Conservation (phyloP, 2,797 vertebrate genomes). For the Chiloscyllium punctatum region DNA sequence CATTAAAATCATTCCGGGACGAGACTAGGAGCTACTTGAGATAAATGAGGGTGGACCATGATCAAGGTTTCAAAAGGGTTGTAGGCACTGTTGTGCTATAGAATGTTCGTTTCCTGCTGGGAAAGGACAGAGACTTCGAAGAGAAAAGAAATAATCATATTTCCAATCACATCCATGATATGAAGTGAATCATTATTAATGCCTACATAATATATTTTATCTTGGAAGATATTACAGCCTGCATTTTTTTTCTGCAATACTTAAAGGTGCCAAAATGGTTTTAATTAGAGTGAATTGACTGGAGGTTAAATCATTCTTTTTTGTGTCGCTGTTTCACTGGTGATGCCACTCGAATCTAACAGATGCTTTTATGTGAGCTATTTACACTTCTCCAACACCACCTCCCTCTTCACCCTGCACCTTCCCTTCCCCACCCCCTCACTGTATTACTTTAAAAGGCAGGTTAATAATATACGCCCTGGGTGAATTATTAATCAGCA, state of each 20-base stretch:
- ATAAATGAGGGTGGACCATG: background rate
- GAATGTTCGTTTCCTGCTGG: background rate
- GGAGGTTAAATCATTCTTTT: background rate
- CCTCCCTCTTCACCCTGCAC: no score
- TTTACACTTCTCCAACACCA: background rate
- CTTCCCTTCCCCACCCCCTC: background rate
- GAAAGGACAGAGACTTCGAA: background rate
- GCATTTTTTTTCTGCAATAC: background rate
- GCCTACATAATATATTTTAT: background rate
- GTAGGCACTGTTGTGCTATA: background rate
- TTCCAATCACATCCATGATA: background rate
- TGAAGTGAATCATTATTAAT: background rate
- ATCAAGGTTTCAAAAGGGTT: background rate
- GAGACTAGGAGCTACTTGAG: no score
- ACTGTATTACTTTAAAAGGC: background rate
- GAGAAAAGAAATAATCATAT: background rate
- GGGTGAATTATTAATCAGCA: constrained; percentile 25
- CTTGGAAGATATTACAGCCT: background rate
- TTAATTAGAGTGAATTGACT: background rate
- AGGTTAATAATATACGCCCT: background rate
- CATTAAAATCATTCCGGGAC: background rate
- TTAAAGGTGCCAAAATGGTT: background rate
- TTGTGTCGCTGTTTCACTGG: background rate
- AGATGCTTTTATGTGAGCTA: constrained; percentile 15
- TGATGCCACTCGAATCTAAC: background rate